Base-by-base conservation (phyloP, 1,140 invertebrate genomes). In the Pseudomyrmex concolor region DNA sequence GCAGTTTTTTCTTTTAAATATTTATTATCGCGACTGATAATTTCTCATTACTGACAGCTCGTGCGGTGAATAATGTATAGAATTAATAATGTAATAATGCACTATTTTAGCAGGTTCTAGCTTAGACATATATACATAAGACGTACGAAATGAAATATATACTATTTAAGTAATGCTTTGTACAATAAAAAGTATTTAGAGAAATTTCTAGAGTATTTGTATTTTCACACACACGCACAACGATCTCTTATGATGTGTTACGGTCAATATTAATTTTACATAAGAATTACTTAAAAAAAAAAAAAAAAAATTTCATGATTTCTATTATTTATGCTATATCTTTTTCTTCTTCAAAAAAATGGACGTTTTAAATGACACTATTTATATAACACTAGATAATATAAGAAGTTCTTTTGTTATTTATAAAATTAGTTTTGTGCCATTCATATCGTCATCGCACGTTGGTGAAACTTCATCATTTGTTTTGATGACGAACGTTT, bases 81-180 rank as follows among this genome's bases (percentile, higher is more conserved):
- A 90, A 62, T 51, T 10, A 51, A 51, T 51, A 51, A 13, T 85
- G 89, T 86, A 77, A 87, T 89, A 90, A 34, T 63, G 84, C 85
- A 90, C 83, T 91, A 91, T 91, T 91, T 91, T 91, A 90, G 89
- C 84, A 90, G 48, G 87, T 63, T 82, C 66, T 87, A 89, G 84
- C 74, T 73, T 87, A 87, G 66, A 67, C 82, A 86, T 80, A 86
- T 80, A 83, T 83, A 87, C 54, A 72, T 72, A 88, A 76, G 45
- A 84, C 43, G 71, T 84, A 90, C 78, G 84, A 91, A 76, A 90
- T 87, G 67, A 89, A 88, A 84, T 89, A 84, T 82, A 91, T 91
- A 93, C 88, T 91, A 92, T 92, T 92, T 92, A 90, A 93, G 91
- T 93, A 93, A 93, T 90, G 91, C 91, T 93, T 93, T 92, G 92